A percentile compares a stretch with the other conserved stretches of the same genome.
These are phyloP conservation scores for Chiridota heheva DNA, from an alignment of 35 echinoderm and acorn worm species.

Conservation along the genomic window DNA sequence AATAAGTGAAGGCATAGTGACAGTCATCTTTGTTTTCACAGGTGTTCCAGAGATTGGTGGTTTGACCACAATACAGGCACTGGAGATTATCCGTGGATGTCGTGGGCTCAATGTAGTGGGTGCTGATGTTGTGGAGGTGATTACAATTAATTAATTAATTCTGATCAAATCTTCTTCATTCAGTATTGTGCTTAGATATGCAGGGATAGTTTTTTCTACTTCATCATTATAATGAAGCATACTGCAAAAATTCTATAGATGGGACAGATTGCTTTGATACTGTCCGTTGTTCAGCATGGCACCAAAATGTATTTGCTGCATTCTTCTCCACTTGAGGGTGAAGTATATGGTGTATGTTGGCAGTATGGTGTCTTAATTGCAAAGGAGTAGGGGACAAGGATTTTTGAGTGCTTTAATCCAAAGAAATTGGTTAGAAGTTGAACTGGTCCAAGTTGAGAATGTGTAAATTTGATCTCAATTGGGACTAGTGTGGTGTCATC, in stretches of 20 bases:
- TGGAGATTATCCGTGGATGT: slow-evolving; percentile 47
- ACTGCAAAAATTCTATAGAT: neutral
- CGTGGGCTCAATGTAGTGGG: slow-evolving; percentile 45
- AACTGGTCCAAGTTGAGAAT: no score
- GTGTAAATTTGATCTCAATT: no score
- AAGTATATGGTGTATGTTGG: no score
- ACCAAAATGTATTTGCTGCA: neutral
- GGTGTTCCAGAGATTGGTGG: slow-evolving; percentile 64
- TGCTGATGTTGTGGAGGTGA: slow-evolving; percentile 53
- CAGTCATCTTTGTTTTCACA: neutral
- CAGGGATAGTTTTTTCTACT: neutral
- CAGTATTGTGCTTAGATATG: no score
- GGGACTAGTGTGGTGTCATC: no score
- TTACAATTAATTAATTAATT: neutral
- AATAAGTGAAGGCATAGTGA: no score
- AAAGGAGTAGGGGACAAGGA: no score
- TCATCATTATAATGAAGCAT: neutral
- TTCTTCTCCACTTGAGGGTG: no score
- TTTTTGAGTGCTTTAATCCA: no score
- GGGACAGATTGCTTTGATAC: neutral
- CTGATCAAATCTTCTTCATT: neutral
- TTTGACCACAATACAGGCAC: slow-evolving; percentile 20
- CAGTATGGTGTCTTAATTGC: no score
- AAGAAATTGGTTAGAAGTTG: no score
- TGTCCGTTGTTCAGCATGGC: neutral